Conservation (phyloP, 2,888 invertebrate species). For the Odontothrips loti region DNA sequence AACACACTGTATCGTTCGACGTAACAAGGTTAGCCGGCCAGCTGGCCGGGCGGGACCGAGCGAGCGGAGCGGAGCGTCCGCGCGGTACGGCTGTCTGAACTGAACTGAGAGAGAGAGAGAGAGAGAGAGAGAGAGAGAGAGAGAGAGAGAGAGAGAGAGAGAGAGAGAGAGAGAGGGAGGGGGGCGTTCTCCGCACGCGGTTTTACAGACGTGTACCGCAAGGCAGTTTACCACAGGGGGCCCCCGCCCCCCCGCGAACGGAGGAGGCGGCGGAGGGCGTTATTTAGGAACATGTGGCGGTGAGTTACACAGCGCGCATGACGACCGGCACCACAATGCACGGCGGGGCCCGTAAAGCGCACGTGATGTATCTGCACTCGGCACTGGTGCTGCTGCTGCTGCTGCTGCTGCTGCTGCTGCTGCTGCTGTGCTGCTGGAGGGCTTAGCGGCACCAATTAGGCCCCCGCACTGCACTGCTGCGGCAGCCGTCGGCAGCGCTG, state of each 20-base stretch:
- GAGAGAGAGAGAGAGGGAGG: not conserved
- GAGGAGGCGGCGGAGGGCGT: not conserved
- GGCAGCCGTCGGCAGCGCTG: too few relatives aligned
- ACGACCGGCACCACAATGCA: not conserved
- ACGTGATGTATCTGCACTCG: not conserved
- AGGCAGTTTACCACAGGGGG: too few relatives aligned
- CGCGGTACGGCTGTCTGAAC: not conserved
- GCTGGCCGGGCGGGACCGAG: too few relatives aligned
- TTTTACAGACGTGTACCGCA: too few relatives aligned
- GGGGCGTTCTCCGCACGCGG: too few relatives aligned
- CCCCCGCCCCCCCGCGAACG: too few relatives aligned
- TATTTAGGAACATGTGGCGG: slow-evolving; percentile 6
- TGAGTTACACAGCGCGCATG: slow-evolving; percentile 6
- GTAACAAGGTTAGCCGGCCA: too few relatives aligned
- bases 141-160: not conserved
- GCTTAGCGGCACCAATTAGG: not conserved
- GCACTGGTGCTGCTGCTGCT: not conserved
- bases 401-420: not conserved
- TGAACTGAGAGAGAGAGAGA: not conserved
- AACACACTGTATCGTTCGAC: too few relatives aligned
- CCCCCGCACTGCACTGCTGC: not conserved
- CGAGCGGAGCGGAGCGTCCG: too few relatives aligned
- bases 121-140: not conserved
- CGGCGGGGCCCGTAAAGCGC: not conserved
- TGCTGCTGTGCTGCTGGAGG: too few relatives aligned